These are phyloP conservation scores for Trachelus troglodyta DNA, from an alignment of 2,888 invertebrate species.

Conservation along the genomic window DNA sequence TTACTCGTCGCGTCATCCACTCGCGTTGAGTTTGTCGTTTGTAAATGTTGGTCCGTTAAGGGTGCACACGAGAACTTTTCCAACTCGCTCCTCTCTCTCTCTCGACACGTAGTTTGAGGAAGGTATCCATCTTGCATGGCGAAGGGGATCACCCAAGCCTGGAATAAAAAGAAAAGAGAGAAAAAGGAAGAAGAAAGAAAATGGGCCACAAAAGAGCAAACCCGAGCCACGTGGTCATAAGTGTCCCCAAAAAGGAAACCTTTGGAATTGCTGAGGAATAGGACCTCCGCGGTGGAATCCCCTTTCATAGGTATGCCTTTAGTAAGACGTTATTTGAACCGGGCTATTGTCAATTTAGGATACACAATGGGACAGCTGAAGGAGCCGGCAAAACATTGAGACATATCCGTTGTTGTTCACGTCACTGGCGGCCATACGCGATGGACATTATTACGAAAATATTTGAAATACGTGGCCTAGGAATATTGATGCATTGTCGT, in stretches of 20 bases:
- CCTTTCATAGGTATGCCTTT: slow-evolving; percentile 25
- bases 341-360: slow-evolving; percentile 53
- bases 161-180: background rate
- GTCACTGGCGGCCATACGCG: slow-evolving; percentile 44
- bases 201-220: slow-evolving; percentile 25
- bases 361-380: slow-evolving; percentile 63
- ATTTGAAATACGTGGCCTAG: slow-evolving; percentile 41
- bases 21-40: background rate
- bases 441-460: slow-evolving; percentile 61
- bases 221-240: slow-evolving; percentile 40
- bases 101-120: background rate
- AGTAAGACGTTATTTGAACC: slow-evolving; percentile 54
- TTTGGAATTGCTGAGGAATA: slow-evolving; percentile 44
- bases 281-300: slow-evolving; percentile 26
- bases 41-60: background rate
- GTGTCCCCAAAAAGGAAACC: slow-evolving; percentile 46
- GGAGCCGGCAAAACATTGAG: slow-evolving; percentile 64
- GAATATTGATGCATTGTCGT: background rate
- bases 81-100: background rate
- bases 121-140: background rate
- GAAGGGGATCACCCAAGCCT: background rate
- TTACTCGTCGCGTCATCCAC: background rate
- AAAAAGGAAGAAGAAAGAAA: slow-evolving; percentile 1
- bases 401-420: slow-evolving; percentile 60
- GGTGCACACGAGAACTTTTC: background rate